These are phyloP conservation scores for Busseola fusca DNA, from an alignment of 2,888 invertebrate species.

Conservation along the genomic window DNA sequence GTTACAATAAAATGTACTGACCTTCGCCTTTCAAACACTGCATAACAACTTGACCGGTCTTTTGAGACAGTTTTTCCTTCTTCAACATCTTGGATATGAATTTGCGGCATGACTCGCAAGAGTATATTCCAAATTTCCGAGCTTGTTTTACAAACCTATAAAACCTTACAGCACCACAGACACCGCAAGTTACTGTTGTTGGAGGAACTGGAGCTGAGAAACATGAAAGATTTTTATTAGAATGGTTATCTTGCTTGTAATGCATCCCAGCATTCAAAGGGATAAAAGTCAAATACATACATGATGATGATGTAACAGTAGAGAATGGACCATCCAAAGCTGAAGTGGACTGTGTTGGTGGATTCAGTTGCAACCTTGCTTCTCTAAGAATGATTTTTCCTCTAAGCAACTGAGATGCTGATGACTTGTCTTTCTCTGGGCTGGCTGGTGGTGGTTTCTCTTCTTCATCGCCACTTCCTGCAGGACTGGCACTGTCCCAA, in stretches of 20 bases:
- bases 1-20: conserved; percentile 59
- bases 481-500: conserved; percentile 83
- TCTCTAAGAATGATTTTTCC: conserved; percentile 92
- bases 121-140: conserved; percentile 94
- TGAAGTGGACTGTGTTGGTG: conserved; percentile 78
- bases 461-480: conserved; percentile 80
- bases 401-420: conserved; percentile 87
- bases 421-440: conserved; percentile 83
- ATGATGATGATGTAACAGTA: conserved; percentile 77
- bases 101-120: conserved; percentile 95
- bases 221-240: conserved; percentile 33
- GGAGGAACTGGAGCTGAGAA: conserved; percentile 88
- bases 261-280: not conserved
- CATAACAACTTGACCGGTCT: conserved; percentile 87
- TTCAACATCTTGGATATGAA: conserved; percentile 95
- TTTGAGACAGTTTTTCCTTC: conserved; percentile 90
- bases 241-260: not conserved
- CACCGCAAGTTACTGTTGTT: conserved; percentile 92
- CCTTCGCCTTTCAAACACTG: conserved; percentile 92
- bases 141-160: conserved; percentile 94
- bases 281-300: conserved; percentile 73
- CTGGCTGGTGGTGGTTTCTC: conserved; percentile 81
- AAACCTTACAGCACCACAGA: conserved; percentile 93
- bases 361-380: conserved; percentile 90
- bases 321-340: conserved; percentile 92